Conservation (phyloP, 2,113 vertebrate genomes). For the Bombycilla garrulus region DNA sequence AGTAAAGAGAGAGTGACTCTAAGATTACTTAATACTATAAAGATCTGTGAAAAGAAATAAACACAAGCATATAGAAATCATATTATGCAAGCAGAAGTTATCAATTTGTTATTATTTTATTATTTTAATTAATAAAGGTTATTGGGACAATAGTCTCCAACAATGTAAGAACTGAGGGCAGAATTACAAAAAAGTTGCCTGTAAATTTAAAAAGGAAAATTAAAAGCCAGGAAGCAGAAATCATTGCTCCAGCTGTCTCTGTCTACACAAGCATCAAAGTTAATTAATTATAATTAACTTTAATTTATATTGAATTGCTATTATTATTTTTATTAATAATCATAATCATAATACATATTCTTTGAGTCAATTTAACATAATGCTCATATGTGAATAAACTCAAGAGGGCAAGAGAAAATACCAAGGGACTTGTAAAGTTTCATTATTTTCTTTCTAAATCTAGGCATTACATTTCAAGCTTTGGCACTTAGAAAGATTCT, state of each 20-base stretch:
- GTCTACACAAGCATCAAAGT: not conserved
- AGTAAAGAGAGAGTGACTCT: not conserved
- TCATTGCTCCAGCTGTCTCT: not conserved
- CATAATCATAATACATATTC: not conserved
- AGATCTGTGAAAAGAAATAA: not conserved
- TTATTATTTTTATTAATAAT: not conserved
- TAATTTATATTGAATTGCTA: not conserved
- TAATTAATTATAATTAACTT: not conserved
- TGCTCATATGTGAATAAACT: not conserved
- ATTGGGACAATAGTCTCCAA: not conserved
- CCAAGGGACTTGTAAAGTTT: not conserved
- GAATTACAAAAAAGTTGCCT: not conserved
- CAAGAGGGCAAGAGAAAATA: not conserved
- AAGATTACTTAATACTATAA: not conserved
- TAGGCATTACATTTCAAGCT: not conserved
- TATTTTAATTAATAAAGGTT: not conserved
- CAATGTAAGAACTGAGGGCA: not conserved
- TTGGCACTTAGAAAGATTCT: not conserved
- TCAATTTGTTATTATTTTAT: not conserved
- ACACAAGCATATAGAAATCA: not conserved
- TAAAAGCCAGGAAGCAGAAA: not conserved
- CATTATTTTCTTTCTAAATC: not conserved
- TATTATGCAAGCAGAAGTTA: not conserved
- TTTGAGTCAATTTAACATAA: not conserved
- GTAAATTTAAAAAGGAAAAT: not conserved